Evolutionary conservation across 2,797 vertebrate genomes (phyloP).

Genomic region (Clamator glandarius): DNA sequence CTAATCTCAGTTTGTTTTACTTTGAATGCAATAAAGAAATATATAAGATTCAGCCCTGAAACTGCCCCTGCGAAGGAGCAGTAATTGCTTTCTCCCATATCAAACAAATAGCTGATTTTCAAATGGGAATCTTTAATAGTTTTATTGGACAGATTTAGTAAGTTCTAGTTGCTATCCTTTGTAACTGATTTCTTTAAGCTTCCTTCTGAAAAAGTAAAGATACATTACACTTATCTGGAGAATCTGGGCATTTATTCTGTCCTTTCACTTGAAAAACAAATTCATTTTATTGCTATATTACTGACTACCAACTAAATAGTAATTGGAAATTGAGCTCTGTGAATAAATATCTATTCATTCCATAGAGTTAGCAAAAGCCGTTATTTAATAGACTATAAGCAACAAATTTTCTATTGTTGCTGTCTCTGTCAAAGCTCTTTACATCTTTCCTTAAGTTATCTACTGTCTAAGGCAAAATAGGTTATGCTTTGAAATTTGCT

Average conservation of each 20-base stretch:
- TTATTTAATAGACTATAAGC: background rate
- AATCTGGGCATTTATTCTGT: background rate
- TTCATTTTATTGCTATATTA: background rate
- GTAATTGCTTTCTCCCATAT: background rate
- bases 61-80: background rate
- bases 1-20: background rate
- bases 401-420: background rate
- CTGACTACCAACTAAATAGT: constrained; percentile 25
- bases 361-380: background rate
- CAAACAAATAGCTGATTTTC: background rate
- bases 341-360: background rate
- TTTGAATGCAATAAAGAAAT: background rate
- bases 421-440: background rate
- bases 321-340: background rate
- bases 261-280: background rate
- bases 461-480: background rate
- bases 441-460: background rate
- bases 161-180: background rate
- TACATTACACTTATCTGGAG: background rate
- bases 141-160: background rate
- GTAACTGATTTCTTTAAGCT: constrained; percentile 3
- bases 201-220: constrained; percentile 14
- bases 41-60: background rate
- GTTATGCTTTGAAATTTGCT: background rate
- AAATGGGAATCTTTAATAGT: background rate